These are phyloP conservation scores for Anolis sagrei DNA, from an alignment of 2,113 vertebrate genomes.

Conservation along the genomic window DNA sequence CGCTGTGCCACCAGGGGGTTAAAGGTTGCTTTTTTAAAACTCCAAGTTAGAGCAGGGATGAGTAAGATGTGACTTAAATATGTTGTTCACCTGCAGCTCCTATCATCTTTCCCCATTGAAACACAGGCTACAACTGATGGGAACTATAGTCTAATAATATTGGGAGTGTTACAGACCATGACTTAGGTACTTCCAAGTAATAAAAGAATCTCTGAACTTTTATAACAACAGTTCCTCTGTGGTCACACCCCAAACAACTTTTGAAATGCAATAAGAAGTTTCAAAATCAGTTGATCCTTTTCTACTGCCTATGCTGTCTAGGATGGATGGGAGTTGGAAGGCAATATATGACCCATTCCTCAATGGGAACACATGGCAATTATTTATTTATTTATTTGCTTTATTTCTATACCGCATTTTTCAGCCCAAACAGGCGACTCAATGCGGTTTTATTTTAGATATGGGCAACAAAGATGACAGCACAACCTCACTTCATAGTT, in stretches of 20 bases:
- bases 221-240: neutral
- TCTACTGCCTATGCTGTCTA: neutral
- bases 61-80: neutral
- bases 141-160: neutral
- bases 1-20: too few species aligned
- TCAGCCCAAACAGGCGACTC: too few species aligned
- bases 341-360: neutral
- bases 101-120: neutral
- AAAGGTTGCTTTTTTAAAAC: neutral
- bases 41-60: neutral
- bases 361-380: neutral
- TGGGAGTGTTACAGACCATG: neutral
- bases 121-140: neutral
- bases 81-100: neutral
- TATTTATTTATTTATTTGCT: too few species aligned
- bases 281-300: too few species aligned
- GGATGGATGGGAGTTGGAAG: neutral
- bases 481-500: neutral
- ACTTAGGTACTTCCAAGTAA: neutral
- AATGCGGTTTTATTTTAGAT: too few species aligned
- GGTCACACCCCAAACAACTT: neutral
- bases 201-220: neutral
- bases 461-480: neutral
- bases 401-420: too few species aligned
- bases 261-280: neutral